Evolutionary conservation across 2,113 vertebrate species (phyloP), one percentile per base, ranked within the genome.

Genomic region (Penelope pileata): DNA sequence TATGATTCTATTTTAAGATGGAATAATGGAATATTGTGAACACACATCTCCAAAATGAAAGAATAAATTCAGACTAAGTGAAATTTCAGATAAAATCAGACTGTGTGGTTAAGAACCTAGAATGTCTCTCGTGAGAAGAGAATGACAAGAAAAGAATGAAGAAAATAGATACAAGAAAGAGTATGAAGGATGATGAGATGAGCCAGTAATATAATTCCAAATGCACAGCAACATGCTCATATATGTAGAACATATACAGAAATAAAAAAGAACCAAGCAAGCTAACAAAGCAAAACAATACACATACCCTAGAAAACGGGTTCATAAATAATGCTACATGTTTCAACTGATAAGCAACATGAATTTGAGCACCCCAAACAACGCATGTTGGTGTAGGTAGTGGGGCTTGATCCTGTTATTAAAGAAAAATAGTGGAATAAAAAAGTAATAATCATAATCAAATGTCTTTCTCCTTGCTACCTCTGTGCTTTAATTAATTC

Each of bases 291-390:
- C 10, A 30, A n/a, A 26, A 7, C 16, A 27, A 38, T 29, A 63
- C 4, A 4, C 15, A 8, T 23, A 34, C 19, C 5, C 8, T 34
- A 18, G 22, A 47, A 72, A 51, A 78, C 59, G 16, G 11, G 6
- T 8, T 83, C 82, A 48, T 32, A 82, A 81, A 69, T 32, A 85
- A 73, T 0, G 14, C 4, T 72, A 22, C 43, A 60, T 29, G 27
- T 9, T 67, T 24, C 9, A 24, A 43, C 29, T 32, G n/a, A 62
- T 40, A 69, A 51, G 7, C 4, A 74, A 22, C 12, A 67, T 14
- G 7, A 29, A 78, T 34, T 34, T 0, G 0, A 36, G 17, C 7
- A 30, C 27, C 24, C 51, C 21, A 47, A 81, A 77, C 10, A 14
- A 14, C 62, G 6, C 24, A 30, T 40, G 4, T 12, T 30, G 7